A percentile compares a stretch with the other conserved stretches of the same genome.
Evolutionary conservation across 2,888 invertebrate species (phyloP).

Genomic region (Apoderus coryli): DNA sequence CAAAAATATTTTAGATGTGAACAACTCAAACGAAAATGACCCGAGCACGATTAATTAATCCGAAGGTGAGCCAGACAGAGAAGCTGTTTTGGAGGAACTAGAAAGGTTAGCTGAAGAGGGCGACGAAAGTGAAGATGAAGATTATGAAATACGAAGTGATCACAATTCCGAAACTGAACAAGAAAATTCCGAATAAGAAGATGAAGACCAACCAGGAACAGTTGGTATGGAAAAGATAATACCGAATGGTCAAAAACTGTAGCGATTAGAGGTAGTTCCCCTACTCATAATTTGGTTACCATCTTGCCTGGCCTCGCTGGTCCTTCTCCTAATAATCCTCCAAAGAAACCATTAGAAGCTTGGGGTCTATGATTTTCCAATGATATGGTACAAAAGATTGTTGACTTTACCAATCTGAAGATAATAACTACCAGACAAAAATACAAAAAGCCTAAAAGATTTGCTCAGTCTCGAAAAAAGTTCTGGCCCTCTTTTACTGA

Average conservation of each 20-base stretch:
- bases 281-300: slow-evolving; percentile 2
- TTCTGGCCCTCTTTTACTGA: too few species aligned
- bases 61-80: too few species aligned
- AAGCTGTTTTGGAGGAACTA: too few species aligned
- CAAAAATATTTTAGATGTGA: too few species aligned
- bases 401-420: not conserved
- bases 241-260: slow-evolving; percentile 3
- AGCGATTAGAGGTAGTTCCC: not conserved
- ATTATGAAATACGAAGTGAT: not conserved
- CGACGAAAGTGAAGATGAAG: slow-evolving; percentile 3
- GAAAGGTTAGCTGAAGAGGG: too few species aligned
- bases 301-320: slow-evolving; percentile 4
- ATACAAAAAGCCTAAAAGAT: slow-evolving; percentile 2
- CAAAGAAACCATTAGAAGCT: not conserved
- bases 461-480: too few species aligned
- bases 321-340: slow-evolving; percentile 1
- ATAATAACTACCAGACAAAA: not conserved
- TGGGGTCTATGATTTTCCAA: not conserved
- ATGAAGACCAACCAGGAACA: not conserved
- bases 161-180: slow-evolving; percentile 2
- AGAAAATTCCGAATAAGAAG: slow-evolving; percentile 1
- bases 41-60: too few species aligned
- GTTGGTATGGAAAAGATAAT: slow-evolving; percentile 6
- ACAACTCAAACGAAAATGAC: too few species aligned
- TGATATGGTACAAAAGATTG: not conserved